A percentile compares a stretch with the other conserved stretches of the same genome.
Evolutionary conservation across 2,888 invertebrate species (phyloP).

Genomic region (Acanthopleura granulata): DNA sequence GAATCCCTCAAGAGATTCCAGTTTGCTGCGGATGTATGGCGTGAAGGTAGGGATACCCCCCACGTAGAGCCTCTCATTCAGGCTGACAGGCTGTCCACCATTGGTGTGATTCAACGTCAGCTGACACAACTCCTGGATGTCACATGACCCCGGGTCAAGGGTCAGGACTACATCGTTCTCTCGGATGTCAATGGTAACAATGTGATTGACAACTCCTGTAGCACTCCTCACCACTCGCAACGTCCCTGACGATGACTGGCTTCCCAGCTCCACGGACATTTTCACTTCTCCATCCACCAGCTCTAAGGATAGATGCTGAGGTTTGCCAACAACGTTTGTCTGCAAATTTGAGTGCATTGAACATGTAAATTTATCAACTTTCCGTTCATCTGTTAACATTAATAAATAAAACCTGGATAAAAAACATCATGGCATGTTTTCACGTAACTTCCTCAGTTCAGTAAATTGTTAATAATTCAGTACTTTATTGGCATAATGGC

Average conservation of each 20-base stretch:
- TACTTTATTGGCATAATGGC: too few relatives aligned
- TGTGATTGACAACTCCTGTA: not conserved
- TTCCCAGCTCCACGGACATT: constrained; percentile 24
- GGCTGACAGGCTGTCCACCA: constrained; percentile 29
- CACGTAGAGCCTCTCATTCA: constrained; percentile 38
- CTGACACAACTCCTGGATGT: constrained; percentile 33
- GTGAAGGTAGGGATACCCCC: constrained; percentile 49
- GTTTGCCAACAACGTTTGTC: constrained; percentile 26
- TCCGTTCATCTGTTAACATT: not conserved
- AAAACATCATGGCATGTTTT: not conserved
- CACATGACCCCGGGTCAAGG: constrained; percentile 40
- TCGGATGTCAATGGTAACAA: constrained; percentile 32
- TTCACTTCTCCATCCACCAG: constrained; percentile 30
- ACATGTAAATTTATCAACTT: not conserved
- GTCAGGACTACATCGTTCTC: constrained; percentile 39
- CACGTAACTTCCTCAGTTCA: not conserved
- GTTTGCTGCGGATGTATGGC: constrained; percentile 53
- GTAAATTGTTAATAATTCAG: not conserved
- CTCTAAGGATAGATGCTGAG: constrained; percentile 44
- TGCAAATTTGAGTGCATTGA: not conserved
- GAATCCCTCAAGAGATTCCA: constrained; percentile 41
- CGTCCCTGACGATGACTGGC: not conserved
- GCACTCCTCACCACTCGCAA: not conserved
- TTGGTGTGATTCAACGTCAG: constrained; percentile 30
- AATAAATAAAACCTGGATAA: not conserved